These are phyloP conservation scores for Drosophila parabipectinata DNA, from an alignment of 1,140 invertebrate species.

Conservation along the genomic window DNA sequence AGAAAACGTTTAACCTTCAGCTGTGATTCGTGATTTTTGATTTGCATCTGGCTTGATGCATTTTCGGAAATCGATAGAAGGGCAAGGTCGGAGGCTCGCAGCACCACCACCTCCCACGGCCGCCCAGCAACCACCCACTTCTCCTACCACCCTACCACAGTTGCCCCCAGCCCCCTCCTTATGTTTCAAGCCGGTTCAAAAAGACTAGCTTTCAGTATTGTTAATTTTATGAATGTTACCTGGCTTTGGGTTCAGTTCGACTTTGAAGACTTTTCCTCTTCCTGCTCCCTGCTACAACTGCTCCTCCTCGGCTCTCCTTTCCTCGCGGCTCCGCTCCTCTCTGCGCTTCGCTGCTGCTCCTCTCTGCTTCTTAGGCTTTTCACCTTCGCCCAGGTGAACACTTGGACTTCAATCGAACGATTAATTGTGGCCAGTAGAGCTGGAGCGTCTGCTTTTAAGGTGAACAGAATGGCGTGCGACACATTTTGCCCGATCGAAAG, in stretches of 20 bases:
- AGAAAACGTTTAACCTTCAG: slow-evolving; percentile 76
- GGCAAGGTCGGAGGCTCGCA: slow-evolving; percentile 61
- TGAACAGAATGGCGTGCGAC: neutral
- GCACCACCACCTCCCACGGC: neutral
- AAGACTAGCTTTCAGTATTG: neutral
- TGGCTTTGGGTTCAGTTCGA: slow-evolving; percentile 39
- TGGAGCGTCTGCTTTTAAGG: slow-evolving; percentile 2
- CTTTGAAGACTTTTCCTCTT: slow-evolving; percentile 40
- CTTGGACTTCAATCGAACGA: neutral
- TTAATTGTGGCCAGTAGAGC: slow-evolving; percentile 1
- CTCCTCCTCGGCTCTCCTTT: slow-evolving; percentile 19
- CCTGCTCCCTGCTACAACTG: slow-evolving; percentile 7
- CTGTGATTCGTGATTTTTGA: slow-evolving; percentile 47
- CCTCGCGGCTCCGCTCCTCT: neutral
- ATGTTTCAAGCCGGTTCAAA: slow-evolving; percentile 15
- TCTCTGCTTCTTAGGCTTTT: slow-evolving; percentile 17
- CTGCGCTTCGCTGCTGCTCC: slow-evolving; percentile 8
- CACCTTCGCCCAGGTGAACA: slow-evolving; percentile 7
- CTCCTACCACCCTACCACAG: neutral
- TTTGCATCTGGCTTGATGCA: slow-evolving; percentile 46
- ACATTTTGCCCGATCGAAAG: slow-evolving; percentile 38
- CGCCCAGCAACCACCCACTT: neutral
- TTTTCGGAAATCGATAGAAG: slow-evolving; percentile 72
- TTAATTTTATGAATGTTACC: slow-evolving; percentile 31
- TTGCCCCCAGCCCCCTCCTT: neutral